Conservation (phyloP, 2,888 invertebrate species). For the Machimus rusticus region DNA sequence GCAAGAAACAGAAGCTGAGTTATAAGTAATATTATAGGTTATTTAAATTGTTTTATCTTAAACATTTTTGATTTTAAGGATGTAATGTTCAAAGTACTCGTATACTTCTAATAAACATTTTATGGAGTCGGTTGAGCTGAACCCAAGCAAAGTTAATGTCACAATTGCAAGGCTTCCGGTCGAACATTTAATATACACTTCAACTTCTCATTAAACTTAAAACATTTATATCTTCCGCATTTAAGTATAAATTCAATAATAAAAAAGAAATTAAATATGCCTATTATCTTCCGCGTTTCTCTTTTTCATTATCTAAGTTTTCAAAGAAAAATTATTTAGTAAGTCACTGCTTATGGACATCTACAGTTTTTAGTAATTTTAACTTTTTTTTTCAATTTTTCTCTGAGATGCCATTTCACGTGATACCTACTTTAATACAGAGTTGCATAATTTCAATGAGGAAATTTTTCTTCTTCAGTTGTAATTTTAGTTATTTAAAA, state of each 20-base stretch:
- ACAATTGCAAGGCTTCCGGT: no score
- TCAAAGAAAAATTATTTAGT: neutral
- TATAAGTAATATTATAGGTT: no score
- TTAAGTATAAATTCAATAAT: neutral
- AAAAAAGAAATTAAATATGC: neutral
- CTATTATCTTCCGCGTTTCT: neutral
- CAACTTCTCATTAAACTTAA: neutral
- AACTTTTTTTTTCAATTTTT: neutral
- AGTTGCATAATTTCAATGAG: neutral
- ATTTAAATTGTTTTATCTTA: no score
- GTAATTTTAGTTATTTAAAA: neutral
- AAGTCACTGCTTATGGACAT: neutral
- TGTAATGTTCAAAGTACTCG: no score
- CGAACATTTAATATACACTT: no score
- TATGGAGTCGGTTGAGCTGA: no score
- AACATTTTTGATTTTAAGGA: no score
- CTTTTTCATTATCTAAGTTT: neutral
- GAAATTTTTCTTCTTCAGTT: neutral
- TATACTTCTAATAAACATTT: no score
- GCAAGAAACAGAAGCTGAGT: no score
- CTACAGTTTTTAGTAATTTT: neutral
- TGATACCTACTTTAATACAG: neutral
- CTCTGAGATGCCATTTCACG: neutral
- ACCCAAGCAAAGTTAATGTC: no score
- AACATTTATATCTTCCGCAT: neutral